These are phyloP conservation scores for Butorides virescens DNA, from an alignment of 2,113 vertebrate genomes.

Conservation along the genomic window DNA sequence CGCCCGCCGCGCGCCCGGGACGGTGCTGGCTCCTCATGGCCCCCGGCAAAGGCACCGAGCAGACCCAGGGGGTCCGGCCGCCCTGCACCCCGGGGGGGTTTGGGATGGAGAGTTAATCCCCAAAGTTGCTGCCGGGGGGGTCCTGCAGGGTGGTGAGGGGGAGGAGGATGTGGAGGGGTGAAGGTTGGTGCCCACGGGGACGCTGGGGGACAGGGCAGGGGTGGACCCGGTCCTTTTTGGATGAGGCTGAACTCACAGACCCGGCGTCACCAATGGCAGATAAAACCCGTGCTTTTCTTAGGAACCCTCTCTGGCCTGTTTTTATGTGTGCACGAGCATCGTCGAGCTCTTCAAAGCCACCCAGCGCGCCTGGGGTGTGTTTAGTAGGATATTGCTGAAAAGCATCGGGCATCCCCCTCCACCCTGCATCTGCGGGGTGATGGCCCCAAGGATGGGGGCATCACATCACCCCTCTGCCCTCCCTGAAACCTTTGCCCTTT, in stretches of 20 bases:
- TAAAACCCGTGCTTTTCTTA: neutral
- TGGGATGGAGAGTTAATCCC: neutral
- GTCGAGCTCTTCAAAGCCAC: neutral
- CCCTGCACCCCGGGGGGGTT: fast-evolving
- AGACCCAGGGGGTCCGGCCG: fast-evolving
- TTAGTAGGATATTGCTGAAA: neutral
- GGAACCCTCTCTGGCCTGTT: neutral
- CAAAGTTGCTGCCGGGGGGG: too few relatives aligned
- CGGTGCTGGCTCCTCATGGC: neutral
- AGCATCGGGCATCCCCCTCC: neutral
- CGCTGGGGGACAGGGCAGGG: neutral
- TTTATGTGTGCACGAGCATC: neutral
- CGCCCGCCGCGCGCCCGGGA: neutral
- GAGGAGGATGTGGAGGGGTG: neutral
- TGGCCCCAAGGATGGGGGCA: neutral
- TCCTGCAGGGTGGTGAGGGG: neutral
- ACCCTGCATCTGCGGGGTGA: neutral
- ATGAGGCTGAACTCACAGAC: neutral
- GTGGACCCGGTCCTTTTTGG: neutral
- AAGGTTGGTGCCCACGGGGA: neutral
- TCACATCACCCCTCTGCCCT: fast-evolving
- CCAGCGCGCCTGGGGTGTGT: fast-evolving
- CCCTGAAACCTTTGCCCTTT: neutral
- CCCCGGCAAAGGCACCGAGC: neutral
- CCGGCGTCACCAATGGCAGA: neutral